Evolutionary conservation across 2,797 vertebrate genomes (phyloP).

Genomic region (Allobates femoralis): DNA sequence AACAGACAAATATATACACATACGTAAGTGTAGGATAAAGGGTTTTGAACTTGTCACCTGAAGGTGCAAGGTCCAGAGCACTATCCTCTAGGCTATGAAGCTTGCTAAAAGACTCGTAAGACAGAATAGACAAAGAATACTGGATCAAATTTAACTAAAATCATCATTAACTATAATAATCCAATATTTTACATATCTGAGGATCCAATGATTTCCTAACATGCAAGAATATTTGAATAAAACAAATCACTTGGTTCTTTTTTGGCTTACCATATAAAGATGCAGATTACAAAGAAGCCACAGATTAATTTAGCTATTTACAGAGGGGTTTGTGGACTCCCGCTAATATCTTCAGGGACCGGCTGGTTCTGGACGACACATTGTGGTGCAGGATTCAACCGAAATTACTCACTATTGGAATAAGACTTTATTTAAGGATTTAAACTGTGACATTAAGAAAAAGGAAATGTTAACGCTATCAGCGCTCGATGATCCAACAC

Average conservation of each 20-base stretch:
- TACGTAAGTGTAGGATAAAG: too few species aligned
- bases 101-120: too few species aligned
- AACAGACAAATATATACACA: too few species aligned
- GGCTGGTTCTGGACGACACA: not conserved
- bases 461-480: not conserved
- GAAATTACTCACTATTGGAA: slow-evolving; percentile 13
- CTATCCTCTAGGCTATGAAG: too few species aligned
- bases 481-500: not conserved
- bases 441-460: not conserved
- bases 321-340: slow-evolving; percentile 36
- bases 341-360: slow-evolving; percentile 28
- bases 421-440: not conserved
- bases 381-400: slow-evolving; percentile 11
- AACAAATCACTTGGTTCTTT: not conserved
- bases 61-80: too few species aligned
- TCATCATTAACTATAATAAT: not conserved
- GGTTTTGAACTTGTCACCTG: too few species aligned
- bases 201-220: not conserved
- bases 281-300: slow-evolving; percentile 21
- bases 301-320: slow-evolving; percentile 23
- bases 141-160: too few species aligned
- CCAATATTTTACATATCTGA: not conserved
- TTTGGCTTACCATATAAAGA: slow-evolving; percentile 18
- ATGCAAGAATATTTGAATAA: not conserved
- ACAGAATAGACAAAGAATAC: not conserved